These are phyloP conservation scores for Chaetura pelagica DNA, from an alignment of 2,113 vertebrate species.

Conservation along the genomic window DNA sequence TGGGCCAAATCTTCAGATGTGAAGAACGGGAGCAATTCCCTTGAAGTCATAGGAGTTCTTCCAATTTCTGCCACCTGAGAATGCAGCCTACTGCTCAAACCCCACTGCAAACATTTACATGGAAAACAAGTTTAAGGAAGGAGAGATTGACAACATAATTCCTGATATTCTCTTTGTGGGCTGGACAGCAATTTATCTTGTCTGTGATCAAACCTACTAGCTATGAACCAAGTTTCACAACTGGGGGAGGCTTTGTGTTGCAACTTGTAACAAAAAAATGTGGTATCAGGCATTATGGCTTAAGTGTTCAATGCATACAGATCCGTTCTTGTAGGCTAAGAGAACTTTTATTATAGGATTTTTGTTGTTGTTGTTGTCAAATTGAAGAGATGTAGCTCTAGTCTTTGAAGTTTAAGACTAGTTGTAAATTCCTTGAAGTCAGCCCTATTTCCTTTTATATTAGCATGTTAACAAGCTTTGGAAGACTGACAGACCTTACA, in stretches of 20 bases:
- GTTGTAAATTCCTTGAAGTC: constrained; percentile 86
- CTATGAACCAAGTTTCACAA: constrained; percentile 52
- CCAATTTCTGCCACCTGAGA: constrained; percentile 51
- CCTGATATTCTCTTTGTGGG: constrained; percentile 38
- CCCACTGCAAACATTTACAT: neutral
- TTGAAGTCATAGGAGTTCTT: constrained; percentile 36
- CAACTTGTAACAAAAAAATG: constrained; percentile 24
- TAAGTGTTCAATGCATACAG: neutral
- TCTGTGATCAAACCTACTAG: constrained; percentile 46
- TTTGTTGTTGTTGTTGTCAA: constrained; percentile 27
- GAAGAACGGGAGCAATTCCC: neutral
- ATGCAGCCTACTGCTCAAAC: constrained; percentile 19
- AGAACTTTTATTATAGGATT: constrained; percentile 44
- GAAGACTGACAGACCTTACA: constrained; percentile 80
- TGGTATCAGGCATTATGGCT: neutral
- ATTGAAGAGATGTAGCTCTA: constrained; percentile 45
- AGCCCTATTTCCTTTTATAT: constrained; percentile 82
- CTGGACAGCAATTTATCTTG: constrained; percentile 52
- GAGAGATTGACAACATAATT: neutral
- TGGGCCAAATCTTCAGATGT: neutral
- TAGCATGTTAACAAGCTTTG: constrained; percentile 86
- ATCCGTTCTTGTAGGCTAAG: neutral
- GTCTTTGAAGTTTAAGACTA: constrained; percentile 85
- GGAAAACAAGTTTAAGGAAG: constrained; percentile 52
- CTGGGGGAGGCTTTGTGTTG: constrained; percentile 11